A percentile compares a stretch with the other conserved stretches of the same genome.
phyloP scores from a whole-genome alignment of 1,140 invertebrate species.

The Drosophila rhopaloa region DNA sequence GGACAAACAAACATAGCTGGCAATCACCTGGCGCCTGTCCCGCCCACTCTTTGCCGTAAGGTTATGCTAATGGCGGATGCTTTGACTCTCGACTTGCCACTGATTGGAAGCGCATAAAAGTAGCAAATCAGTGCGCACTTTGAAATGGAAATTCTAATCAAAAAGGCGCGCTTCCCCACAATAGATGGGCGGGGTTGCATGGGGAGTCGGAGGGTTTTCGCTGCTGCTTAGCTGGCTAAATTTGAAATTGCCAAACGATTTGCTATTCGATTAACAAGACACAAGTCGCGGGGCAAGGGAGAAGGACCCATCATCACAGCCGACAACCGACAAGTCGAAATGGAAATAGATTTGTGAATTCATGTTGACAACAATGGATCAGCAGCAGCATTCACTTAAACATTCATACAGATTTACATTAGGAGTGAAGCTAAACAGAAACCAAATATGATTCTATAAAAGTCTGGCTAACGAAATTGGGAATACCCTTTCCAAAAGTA shows the following conservation, averaged over 20 bases:
- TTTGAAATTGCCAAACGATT: constrained; percentile 77
- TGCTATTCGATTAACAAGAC: constrained; percentile 77
- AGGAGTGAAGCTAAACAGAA: constrained; percentile 53
- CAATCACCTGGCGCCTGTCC: constrained; percentile 68
- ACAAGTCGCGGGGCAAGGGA: constrained; percentile 32
- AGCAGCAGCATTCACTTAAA: constrained; percentile 35
- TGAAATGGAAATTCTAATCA: constrained; percentile 83
- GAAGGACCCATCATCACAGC: constrained; percentile 25
- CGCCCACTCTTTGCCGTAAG: constrained; percentile 39
- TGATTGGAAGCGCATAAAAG: constrained; percentile 79
- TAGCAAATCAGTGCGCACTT: constrained; percentile 77
- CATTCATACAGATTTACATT: constrained; percentile 44
- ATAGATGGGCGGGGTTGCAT: constrained; percentile 4
- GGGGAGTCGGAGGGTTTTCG: constrained; percentile 9
- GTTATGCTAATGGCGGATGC: constrained; percentile 77
- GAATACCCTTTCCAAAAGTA: constrained; percentile 18
- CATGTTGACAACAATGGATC: constrained; percentile 74
- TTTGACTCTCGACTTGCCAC: constrained; percentile 50
- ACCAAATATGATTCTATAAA: constrained; percentile 6
- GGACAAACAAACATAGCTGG: constrained; percentile 57
- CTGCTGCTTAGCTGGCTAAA: constrained; percentile 72
- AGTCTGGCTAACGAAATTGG: not conserved
- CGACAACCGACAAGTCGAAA: constrained; percentile 60
- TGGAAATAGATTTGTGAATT: constrained; percentile 78
- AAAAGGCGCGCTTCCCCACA: constrained; percentile 45